phyloP scores from a whole-genome alignment of 2,113 vertebrate species.

The Laticauda colubrina region DNA sequence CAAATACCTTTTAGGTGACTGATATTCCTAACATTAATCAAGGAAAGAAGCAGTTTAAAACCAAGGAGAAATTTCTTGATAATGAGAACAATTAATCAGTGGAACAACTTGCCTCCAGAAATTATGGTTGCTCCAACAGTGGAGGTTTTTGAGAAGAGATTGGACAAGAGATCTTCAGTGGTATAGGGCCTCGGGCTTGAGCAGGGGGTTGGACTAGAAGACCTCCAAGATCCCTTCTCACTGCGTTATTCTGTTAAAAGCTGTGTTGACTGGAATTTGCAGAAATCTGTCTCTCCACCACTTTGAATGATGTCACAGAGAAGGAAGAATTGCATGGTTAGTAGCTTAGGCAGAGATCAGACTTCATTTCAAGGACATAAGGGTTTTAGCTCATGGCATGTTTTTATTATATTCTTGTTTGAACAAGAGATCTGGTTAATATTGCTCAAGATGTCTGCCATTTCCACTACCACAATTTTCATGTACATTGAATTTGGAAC shows the following conservation, averaged over 20 bases:
- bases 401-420: background rate
- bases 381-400: background rate
- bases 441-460: background rate
- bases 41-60: too few relatives aligned
- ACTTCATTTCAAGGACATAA: background rate
- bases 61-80: too few relatives aligned
- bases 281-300: background rate
- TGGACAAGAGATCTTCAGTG: background rate
- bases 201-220: background rate
- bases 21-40: too few relatives aligned
- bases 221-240: background rate
- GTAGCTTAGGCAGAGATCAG: background rate
- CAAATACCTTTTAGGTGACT: too few relatives aligned
- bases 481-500: constrained; percentile 42
- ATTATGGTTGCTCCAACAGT: background rate
- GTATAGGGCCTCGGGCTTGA: background rate
- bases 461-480: constrained; percentile 2
- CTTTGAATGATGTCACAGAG: background rate
- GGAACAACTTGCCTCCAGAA: background rate
- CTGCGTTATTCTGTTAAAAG: background rate
- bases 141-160: background rate
- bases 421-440: background rate
- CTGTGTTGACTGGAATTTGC: background rate
- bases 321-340: background rate
- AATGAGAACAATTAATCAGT: too few relatives aligned